Conservation (phyloP, 2,888 invertebrate genomes). For the Plusia festucae region DNA sequence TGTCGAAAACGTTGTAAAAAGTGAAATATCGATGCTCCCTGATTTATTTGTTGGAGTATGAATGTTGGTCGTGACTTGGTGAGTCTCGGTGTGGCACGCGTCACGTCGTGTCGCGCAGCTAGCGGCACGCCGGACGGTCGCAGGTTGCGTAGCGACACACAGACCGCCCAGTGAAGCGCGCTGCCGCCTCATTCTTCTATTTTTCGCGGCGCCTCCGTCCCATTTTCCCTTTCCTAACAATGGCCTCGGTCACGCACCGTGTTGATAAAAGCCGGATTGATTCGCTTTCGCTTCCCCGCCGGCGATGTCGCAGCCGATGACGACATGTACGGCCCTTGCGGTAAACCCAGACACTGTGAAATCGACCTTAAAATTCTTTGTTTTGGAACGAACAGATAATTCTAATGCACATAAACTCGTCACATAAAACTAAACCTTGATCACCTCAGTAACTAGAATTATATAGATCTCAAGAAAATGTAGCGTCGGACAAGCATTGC, state of each 20-base stretch:
- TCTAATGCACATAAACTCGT: slow-evolving; percentile 36
- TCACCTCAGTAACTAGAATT: slow-evolving; percentile 46
- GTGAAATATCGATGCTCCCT: slow-evolving; percentile 66
- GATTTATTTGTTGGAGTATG: slow-evolving; percentile 66
- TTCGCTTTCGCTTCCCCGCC: slow-evolving; percentile 87
- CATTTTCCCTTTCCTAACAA: slow-evolving; percentile 86
- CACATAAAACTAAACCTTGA: slow-evolving; percentile 46
- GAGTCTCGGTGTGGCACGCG: slow-evolving; percentile 76
- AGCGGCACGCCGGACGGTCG: slow-evolving; percentile 14
- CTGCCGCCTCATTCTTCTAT: slow-evolving; percentile 80
- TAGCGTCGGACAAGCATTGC: slow-evolving; percentile 39
- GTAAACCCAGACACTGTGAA: slow-evolving; percentile 72
- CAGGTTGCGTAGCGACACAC: slow-evolving; percentile 62
- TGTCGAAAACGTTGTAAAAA: slow-evolving; percentile 40
- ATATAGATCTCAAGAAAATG: slow-evolving; percentile 52
- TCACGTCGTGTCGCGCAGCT: slow-evolving; percentile 29
- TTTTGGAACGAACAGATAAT: slow-evolving; percentile 62
- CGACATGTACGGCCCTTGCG: slow-evolving; percentile 83
- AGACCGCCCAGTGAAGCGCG: slow-evolving; percentile 74
- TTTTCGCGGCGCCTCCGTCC: slow-evolving; percentile 81
- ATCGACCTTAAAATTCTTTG: slow-evolving; percentile 69
- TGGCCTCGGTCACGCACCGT: slow-evolving; percentile 86
- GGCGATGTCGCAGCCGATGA: slow-evolving; percentile 71
- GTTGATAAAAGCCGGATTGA: slow-evolving; percentile 83
- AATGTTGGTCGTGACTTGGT: slow-evolving; percentile 76